phyloP scores from a whole-genome alignment of 2,888 invertebrate species.

The Troides aeacus region DNA sequence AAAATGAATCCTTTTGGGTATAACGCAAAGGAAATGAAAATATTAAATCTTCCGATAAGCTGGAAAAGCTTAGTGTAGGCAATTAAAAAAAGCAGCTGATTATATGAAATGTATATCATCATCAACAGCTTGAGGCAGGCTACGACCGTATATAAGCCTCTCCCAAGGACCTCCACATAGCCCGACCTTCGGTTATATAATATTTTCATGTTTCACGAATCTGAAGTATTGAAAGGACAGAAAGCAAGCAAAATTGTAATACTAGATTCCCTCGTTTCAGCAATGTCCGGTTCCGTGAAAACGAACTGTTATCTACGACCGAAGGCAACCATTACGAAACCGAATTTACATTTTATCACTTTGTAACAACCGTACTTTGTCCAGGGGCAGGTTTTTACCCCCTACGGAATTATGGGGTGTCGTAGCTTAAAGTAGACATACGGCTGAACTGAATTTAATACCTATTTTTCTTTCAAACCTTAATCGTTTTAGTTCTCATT shows the following conservation, averaged over 20 bases:
- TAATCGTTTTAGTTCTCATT: too few species aligned
- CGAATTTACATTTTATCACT: slow-evolving; percentile 27
- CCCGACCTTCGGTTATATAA: too few species aligned
- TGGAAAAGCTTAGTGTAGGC: background rate
- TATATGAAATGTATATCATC: too few species aligned
- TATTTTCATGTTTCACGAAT: too few species aligned
- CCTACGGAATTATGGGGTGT: too few species aligned
- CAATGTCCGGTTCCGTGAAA: slow-evolving; percentile 3
- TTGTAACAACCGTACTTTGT: slow-evolving; percentile 17
- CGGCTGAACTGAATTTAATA: too few species aligned
- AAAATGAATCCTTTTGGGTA: slow-evolving; percentile 2
- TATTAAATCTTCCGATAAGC: background rate
- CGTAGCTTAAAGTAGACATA: too few species aligned
- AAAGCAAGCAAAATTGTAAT: slow-evolving; percentile 10
- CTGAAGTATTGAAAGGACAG: background rate
- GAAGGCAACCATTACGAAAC: slow-evolving; percentile 14
- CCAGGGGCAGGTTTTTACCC: slow-evolving; percentile 1
- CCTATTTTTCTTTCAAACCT: too few species aligned
- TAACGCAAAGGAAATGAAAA: slow-evolving; percentile 3
- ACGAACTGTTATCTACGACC: slow-evolving; percentile 17
- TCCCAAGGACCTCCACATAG: too few species aligned
- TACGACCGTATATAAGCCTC: too few species aligned
- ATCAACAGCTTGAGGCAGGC: too few species aligned
- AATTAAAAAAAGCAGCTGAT: background rate
- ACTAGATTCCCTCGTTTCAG: slow-evolving; percentile 15